Evolutionary conservation across 2,888 invertebrate genomes (phyloP), one percentile per base, ranked within the genome.

Genomic region (Patella pellucida): DNA sequence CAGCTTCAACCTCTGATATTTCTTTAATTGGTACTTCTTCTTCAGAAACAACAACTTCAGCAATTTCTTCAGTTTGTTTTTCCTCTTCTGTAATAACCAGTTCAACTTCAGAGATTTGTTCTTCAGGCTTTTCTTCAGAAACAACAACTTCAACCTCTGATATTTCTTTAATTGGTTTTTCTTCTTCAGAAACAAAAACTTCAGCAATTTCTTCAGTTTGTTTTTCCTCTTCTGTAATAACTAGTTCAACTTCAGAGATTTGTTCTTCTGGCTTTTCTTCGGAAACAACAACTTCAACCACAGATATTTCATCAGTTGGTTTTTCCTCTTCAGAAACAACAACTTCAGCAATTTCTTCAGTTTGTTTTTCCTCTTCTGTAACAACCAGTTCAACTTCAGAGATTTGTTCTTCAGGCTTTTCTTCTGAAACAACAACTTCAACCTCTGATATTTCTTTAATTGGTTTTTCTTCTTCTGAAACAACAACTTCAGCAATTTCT

Each of bases 371-470:
- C 50, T 71, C 56, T 7, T 71, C 62, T 67, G 68, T 56, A 52
- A 74, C 68, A 41, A 76, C 75, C 56, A 76, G 51, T 3, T 52
- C 67, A 54, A 73, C 75, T 73, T 31, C 52, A 27, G 62, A 52
- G 4, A 69, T 52, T 52, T 73, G 71, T 75, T 73, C 56, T 50
- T 62, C 51, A 41, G 41, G 41, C 41, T 41, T 69, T 71, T 16
- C 69, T 41, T 27, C 62, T 15, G 51, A 41, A 41, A 41, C 9
- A 41, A 41, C 41, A 41, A 41, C 41, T 41, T 41, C 41, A 41
- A 41, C 41, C 9, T 41, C 41, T 41, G 41, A 41, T 41, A 41
- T 41, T 41, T 41, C 41, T 41, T 7, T 41, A 9, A 41, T 74
- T 68, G 7, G 12, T 73, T 74, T 71, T 9, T 73, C 73, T 19